Evolutionary conservation across 2,888 invertebrate species (phyloP), one percentile per base, ranked within the genome.

Genomic region (Troglohyphantes excavatus): DNA sequence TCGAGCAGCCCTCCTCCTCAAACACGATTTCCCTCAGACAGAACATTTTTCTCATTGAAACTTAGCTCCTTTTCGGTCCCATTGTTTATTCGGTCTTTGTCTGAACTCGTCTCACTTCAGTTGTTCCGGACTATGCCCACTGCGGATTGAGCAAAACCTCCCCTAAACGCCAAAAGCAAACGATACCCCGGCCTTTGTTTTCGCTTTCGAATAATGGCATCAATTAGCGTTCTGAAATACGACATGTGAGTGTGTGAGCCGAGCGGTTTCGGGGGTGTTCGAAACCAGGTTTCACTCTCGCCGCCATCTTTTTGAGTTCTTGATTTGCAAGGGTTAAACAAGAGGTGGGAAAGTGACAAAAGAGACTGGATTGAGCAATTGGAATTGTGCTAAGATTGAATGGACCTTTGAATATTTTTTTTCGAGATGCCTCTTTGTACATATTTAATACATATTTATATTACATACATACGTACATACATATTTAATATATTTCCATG

Each of bases 111-210:
- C 26, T 81, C 81, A 81, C 81, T 46, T 53, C 68, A 81, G 29
- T 81, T 81, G 81, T 19, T 53, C 19, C 26, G 63, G 61, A 23
- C 29, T 61, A 75, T 75, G 61, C 26, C 21, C 59, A 27, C 7
- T n/a, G 29, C 33, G 21, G 73, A 59, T 73, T 72, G 61, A 19
- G 83, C 73, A 83, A 73, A 53, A 17, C 53, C 17, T 13, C 17
- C 39, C n/a, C 53, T 53, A 53, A 53, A 53, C 53, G 53, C 53
- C n/a, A 39, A 39, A 17, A n/a, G 53, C 53, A 53, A 53, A 17
- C 53, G 53, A 53, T 53, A 63, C 43, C 11, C n/a, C 46, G 63
- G 63, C 83, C 73, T 83, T 83, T 83, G 83, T 83, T 83, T 73
- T 19, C 43, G 67, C 26, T 73, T 73, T 61, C 27, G 46, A 63